Evolutionary conservation across 1,140 invertebrate genomes (phyloP).

Genomic region (Caerostris darwini): DNA sequence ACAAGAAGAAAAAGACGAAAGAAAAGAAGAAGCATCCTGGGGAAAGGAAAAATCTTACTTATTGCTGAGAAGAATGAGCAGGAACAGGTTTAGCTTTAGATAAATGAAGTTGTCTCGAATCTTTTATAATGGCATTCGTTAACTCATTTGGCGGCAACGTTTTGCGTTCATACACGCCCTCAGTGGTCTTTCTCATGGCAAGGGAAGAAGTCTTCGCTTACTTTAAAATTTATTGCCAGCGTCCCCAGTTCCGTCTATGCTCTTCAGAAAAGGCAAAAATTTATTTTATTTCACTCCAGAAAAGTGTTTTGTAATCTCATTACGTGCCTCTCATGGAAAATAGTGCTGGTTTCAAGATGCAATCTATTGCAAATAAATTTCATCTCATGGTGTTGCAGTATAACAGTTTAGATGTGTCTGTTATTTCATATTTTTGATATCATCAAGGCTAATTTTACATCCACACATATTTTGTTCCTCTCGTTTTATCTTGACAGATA

Average conservation of each 20-base stretch:
- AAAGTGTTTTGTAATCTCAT: not conserved
- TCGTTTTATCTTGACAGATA: too few relatives aligned
- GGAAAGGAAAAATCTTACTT: not conserved
- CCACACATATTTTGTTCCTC: too few relatives aligned
- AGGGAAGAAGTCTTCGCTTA: not conserved
- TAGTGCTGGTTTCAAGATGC: not conserved
- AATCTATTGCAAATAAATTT: not conserved
- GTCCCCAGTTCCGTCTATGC: not conserved
- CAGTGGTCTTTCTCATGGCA: not conserved
- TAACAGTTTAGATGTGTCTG: too few relatives aligned
- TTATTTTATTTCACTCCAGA: not conserved
- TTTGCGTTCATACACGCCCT: slow-evolving; percentile 4
- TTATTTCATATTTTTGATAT: too few relatives aligned
- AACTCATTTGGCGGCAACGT: slow-evolving; percentile 44
- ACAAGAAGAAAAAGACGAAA: not conserved
- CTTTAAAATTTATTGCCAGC: slow-evolving; percentile 3
- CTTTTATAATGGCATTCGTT: slow-evolving; percentile 41
- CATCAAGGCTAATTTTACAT: too few relatives aligned
- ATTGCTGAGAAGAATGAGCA: not conserved
- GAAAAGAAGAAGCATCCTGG: slow-evolving; percentile 6
- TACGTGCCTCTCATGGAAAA: not conserved
- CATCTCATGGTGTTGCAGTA: not conserved
- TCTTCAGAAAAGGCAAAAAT: not conserved
- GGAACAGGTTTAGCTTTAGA: slow-evolving; percentile 56
- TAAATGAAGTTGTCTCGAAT: slow-evolving; percentile 65